phyloP scores from a whole-genome alignment of 2,797 vertebrate genomes.

The Oreochromis grahami region DNA sequence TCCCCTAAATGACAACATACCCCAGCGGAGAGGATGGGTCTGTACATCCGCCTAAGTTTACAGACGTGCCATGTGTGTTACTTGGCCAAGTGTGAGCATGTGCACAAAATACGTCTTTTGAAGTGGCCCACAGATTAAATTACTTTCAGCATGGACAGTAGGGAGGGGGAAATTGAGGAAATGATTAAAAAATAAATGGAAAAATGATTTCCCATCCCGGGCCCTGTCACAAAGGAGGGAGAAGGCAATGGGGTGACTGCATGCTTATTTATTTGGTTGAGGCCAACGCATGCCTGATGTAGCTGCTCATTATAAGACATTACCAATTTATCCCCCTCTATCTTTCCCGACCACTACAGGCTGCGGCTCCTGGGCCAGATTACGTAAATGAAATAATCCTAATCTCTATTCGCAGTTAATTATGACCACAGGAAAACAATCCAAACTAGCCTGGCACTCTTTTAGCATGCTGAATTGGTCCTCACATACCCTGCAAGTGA shows the following conservation, averaged over 20 bases:
- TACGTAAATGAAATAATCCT: constrained; percentile 70
- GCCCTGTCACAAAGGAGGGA: constrained; percentile 53
- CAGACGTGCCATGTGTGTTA: not conserved
- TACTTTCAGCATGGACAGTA: constrained; percentile 40
- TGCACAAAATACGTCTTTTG: constrained; percentile 37
- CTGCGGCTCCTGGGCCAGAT: constrained; percentile 58
- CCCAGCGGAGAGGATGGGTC: not conserved
- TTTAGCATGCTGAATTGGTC: constrained; percentile 23
- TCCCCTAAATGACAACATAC: not conserved
- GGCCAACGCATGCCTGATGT: constrained; percentile 37
- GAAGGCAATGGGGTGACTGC: constrained; percentile 50
- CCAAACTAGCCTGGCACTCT: not conserved
- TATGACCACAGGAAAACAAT: constrained; percentile 60
- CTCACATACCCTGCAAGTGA: constrained; percentile 25
- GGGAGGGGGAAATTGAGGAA: constrained; percentile 56
- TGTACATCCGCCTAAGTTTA: not conserved
- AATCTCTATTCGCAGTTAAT: constrained; percentile 64
- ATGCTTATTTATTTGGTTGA: constrained; percentile 60
- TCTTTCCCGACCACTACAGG: constrained; percentile 43
- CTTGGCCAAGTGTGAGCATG: constrained; percentile 13
- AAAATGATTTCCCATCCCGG: constrained; percentile 65
- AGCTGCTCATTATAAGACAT: constrained; percentile 63
- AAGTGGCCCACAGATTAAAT: constrained; percentile 63
- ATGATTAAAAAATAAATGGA: constrained; percentile 74
- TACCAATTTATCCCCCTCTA: constrained; percentile 56